Percentiles rank a stretch among this genome's conserved stretches.
Evolutionary conservation across 2,888 invertebrate species (phyloP).

Genomic region (Tortrix viridana): DNA sequence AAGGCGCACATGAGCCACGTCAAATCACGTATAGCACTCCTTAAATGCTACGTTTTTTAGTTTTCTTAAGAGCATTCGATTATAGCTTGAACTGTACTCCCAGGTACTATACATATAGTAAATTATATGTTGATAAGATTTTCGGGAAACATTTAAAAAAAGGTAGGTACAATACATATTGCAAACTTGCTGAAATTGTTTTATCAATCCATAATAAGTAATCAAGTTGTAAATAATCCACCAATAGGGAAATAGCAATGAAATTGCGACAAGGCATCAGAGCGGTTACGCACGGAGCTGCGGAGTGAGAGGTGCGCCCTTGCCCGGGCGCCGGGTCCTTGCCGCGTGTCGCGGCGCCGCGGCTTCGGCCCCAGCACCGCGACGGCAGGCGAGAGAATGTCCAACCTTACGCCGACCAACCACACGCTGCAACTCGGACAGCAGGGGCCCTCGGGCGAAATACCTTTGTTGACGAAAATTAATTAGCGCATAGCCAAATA

Average conservation of each 20-base stretch:
- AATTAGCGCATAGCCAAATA: slow-evolving; percentile 19
- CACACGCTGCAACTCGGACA: slow-evolving; percentile 18
- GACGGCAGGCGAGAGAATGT: slow-evolving; percentile 65
- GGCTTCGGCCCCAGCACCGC: slow-evolving; percentile 64
- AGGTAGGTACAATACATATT: too few relatives aligned
- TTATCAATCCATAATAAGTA: too few relatives aligned
- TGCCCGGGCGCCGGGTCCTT: slow-evolving; percentile 64
- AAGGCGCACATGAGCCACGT: slow-evolving; percentile 65
- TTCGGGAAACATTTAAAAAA: too few relatives aligned
- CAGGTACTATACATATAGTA: slow-evolving; percentile 37
- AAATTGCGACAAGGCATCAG: slow-evolving; percentile 61
- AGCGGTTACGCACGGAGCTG: slow-evolving; percentile 70
- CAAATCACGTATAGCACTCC: slow-evolving; percentile 71
- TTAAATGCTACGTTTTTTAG: slow-evolving; percentile 69
- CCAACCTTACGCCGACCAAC: slow-evolving; percentile 52
- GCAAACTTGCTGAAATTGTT: too few relatives aligned
- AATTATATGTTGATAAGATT: too few relatives aligned
- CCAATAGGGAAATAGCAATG: slow-evolving; percentile 11
- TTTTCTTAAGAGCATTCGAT: slow-evolving; percentile 61
- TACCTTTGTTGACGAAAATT: slow-evolving; percentile 19
- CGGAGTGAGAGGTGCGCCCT: slow-evolving; percentile 81
- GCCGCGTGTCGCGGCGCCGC: slow-evolving; percentile 59
- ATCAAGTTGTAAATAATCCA: not conserved
- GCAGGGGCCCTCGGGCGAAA: slow-evolving; percentile 16
- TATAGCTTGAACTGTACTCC: slow-evolving; percentile 64